These are phyloP conservation scores for Xestoiulus laeticollis DNA, from an alignment of 2,888 invertebrate species.

Conservation along the genomic window DNA sequence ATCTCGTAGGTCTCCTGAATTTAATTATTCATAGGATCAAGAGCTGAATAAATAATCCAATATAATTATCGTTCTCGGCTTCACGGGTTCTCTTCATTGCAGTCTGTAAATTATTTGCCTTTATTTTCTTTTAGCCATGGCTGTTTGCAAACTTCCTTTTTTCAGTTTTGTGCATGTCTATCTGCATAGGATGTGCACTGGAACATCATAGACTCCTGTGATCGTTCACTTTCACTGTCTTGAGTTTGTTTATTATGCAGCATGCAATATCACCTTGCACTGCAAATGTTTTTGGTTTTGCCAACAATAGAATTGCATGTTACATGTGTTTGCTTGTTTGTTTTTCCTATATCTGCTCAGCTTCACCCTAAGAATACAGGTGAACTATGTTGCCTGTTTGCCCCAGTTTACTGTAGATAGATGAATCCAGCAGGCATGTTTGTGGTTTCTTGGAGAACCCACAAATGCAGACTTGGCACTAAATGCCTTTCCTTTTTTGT, in stretches of 20 bases:
- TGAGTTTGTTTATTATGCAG: slow-evolving; percentile 6
- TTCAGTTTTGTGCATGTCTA: background rate
- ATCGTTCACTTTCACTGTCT: background rate
- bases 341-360: background rate
- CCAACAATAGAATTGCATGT: background rate
- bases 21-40: background rate
- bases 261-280: background rate
- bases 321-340: slow-evolving; percentile 1
- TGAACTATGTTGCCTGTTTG: slow-evolving; percentile 12
- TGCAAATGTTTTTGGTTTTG: background rate
- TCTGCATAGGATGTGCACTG: background rate
- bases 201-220: background rate
- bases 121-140: background rate
- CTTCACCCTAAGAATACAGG: background rate
- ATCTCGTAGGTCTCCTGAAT: background rate
- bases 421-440: background rate
- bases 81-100: background rate
- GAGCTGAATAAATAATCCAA: background rate
- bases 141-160: slow-evolving; percentile 19
- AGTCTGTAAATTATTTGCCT: background rate
- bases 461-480: background rate
- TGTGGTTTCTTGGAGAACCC: background rate
- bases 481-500: background rate
- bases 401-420: background rate
- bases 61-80: background rate